phyloP scores from a whole-genome alignment of 35 echinoderm and acorn worm genomes.

The Lytechinus variegatus region DNA sequence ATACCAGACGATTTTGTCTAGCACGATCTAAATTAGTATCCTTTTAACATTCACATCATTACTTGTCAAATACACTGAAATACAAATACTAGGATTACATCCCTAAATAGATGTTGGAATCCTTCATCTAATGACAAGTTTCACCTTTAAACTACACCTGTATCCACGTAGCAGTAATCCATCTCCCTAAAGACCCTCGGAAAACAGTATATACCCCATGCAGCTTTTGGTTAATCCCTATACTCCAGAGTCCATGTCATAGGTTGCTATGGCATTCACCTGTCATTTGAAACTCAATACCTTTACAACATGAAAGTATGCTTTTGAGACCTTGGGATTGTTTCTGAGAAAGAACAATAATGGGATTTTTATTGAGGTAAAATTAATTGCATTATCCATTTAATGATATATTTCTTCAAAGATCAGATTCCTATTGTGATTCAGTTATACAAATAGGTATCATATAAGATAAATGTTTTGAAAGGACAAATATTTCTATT shows the following conservation, averaged over 20 bases:
- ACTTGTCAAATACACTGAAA: not conserved
- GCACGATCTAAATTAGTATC: not conserved
- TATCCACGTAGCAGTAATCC: not conserved
- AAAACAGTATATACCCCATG: not conserved
- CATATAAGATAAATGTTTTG: no score
- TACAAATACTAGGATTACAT: not conserved
- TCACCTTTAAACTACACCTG: slow-evolving; percentile 14
- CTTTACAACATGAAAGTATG: not conserved
- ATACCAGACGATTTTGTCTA: not conserved
- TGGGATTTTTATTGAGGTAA: not conserved
- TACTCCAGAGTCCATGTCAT: not conserved
- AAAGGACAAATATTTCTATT: no score
- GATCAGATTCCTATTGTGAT: no score
- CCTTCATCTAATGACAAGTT: not conserved
- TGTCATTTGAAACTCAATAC: not conserved
- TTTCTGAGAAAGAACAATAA: not conserved
- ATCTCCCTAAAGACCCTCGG: not conserved
- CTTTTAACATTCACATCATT: not conserved
- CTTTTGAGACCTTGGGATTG: not conserved
- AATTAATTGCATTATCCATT: no score
- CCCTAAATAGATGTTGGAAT: not conserved
- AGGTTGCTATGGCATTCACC: not conserved
- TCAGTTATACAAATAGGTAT: no score
- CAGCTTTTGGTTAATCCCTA: not conserved
- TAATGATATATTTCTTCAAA: no score